Conservation (phyloP, 2,888 invertebrate species). For the Caenorhabditis japonica region DNA sequence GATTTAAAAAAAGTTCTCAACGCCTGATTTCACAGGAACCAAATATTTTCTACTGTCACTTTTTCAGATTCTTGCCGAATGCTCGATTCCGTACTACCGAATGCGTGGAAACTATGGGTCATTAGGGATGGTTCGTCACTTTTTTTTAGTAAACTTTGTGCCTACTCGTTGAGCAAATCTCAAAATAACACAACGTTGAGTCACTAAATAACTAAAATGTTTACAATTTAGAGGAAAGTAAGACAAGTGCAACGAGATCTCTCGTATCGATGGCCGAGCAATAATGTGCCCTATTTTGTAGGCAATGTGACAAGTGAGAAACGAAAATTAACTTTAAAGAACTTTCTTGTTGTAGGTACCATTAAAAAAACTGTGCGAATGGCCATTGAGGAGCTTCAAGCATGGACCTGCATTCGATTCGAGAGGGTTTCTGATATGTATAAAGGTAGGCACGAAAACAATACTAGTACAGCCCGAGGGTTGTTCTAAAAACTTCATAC, state of each 20-base stretch:
- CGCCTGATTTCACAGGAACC: too few species aligned
- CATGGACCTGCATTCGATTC: constrained; percentile 44
- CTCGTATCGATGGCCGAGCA: constrained; percentile 52
- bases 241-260: constrained; percentile 56
- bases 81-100: constrained; percentile 41
- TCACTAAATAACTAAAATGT: too few species aligned
- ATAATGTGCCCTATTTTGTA: constrained; percentile 47
- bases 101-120: constrained; percentile 39
- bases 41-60: neutral
- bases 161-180: constrained; percentile 20
- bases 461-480: neutral
- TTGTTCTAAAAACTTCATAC: too few species aligned
- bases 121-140: constrained; percentile 42
- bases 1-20: too few species aligned
- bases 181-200: constrained; percentile 35
- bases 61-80: constrained; percentile 26
- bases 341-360: constrained; percentile 14
- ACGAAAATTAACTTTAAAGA: neutral
- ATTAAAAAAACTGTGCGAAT: constrained; percentile 40
- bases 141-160: too few species aligned
- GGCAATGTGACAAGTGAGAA: constrained; percentile 49
- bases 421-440: constrained; percentile 17
- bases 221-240: constrained; percentile 54
- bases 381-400: constrained; percentile 40
- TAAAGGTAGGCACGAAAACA: constrained; percentile 10